phyloP scores from a whole-genome alignment of 2,888 invertebrate species.

The Dolichopus griseipennis region DNA sequence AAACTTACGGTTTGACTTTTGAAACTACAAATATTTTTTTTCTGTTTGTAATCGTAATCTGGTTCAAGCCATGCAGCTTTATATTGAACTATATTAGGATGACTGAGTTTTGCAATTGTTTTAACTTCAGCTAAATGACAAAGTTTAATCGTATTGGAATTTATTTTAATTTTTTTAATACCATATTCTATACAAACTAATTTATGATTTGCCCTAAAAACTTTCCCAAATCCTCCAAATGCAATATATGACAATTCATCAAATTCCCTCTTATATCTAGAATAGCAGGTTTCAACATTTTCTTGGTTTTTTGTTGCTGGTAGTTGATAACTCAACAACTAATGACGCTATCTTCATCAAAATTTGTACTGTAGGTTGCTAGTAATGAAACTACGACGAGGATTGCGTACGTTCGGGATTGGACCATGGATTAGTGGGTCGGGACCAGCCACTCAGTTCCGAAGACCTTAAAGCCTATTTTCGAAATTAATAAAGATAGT shows the following conservation, averaged over 20 bases:
- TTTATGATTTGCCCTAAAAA: conserved; percentile 64
- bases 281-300: conserved; percentile 45
- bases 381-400: no score
- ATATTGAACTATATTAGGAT: conserved; percentile 72
- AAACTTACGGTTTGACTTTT: background rate
- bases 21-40: background rate
- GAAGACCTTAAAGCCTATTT: no score
- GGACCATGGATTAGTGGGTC: no score
- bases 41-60: conserved; percentile 44
- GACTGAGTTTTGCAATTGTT: conserved; percentile 67
- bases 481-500: no score
- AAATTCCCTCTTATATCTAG: conserved; percentile 61
- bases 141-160: conserved; percentile 54
- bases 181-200: conserved; percentile 71
- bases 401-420: no score
- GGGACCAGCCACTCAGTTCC: no score
- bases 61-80: conserved; percentile 77
- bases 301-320: conserved; percentile 49
- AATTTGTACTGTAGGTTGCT: no score
- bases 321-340: no score
- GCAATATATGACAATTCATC: conserved; percentile 61
- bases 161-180: conserved; percentile 64
- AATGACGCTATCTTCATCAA: no score
- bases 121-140: conserved; percentile 67
- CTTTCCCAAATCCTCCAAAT: conserved; percentile 66